Percentiles rank a stretch among this genome's conserved stretches.
Evolutionary conservation across 2,113 vertebrate species (phyloP).

Genomic region (Hippocampus comes): DNA sequence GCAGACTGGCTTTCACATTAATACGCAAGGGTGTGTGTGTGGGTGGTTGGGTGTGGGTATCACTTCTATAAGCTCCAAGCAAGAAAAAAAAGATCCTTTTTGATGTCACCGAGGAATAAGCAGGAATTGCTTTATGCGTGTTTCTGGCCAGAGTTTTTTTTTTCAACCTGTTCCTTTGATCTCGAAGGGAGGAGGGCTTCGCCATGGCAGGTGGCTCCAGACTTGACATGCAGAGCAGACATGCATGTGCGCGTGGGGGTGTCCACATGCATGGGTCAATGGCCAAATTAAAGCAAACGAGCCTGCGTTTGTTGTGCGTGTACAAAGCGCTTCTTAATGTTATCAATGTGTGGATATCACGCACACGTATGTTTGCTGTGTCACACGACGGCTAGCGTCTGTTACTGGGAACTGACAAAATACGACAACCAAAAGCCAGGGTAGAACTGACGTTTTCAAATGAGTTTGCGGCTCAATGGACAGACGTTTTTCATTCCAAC

Average conservation of each 20-base stretch:
- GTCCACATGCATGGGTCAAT: slow-evolving; percentile 8
- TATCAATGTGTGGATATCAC: background rate
- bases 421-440: background rate
- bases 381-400: background rate
- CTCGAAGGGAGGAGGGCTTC: slow-evolving; percentile 41
- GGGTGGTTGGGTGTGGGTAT: slow-evolving; percentile 11
- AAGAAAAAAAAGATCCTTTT: slow-evolving; percentile 34
- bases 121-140: slow-evolving; percentile 22
- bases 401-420: background rate
- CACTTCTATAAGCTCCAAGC: slow-evolving; percentile 9
- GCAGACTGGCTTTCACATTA: slow-evolving; percentile 7
- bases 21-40: slow-evolving; percentile 9
- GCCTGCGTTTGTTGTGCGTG: slow-evolving; percentile 13
- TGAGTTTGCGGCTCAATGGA: background rate
- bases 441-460: background rate
- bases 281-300: slow-evolving; percentile 17
- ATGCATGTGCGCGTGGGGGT: slow-evolving; percentile 7
- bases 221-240: slow-evolving; percentile 40
- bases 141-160: slow-evolving; percentile 42
- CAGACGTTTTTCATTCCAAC: no score
- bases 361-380: slow-evolving; percentile 5
- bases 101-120: slow-evolving; percentile 52
- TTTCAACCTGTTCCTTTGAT: slow-evolving; percentile 53
- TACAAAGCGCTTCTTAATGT: background rate
- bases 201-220: slow-evolving; percentile 9